Percentiles rank a stretch among this genome's conserved stretches.
Conservation (phyloP, 2,888 invertebrate species). For the Callyntrura sp. region DNA sequence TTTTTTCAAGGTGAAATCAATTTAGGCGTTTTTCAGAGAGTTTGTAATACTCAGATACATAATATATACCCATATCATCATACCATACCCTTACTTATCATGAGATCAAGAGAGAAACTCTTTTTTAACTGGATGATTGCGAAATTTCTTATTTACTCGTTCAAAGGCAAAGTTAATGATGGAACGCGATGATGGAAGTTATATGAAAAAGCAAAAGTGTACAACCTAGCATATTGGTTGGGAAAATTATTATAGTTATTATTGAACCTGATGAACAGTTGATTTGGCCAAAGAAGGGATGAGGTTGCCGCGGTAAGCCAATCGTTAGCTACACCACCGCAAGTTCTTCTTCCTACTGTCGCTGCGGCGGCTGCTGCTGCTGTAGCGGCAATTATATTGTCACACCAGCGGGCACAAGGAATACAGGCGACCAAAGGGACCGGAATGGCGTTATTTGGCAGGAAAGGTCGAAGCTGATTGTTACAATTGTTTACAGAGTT, state of each 20-base stretch:
- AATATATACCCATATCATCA: too few relatives aligned
- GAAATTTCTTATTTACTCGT: not conserved
- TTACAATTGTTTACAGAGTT: conserved; percentile 48
- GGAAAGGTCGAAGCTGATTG: conserved; percentile 62
- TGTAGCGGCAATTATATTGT: conserved; percentile 71
- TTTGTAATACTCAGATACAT: too few relatives aligned
- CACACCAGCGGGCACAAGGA: conserved; percentile 83
- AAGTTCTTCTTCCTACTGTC: conserved; percentile 44
- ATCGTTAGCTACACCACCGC: conserved; percentile 71
- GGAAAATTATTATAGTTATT: not conserved
- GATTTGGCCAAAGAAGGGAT: conserved; percentile 82
- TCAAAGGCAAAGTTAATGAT: not conserved
- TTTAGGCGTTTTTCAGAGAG: not conserved
- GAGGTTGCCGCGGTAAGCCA: conserved; percentile 77
- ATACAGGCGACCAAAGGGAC: conserved; percentile 81
- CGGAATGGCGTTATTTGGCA: conserved; percentile 73
- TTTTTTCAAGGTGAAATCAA: conserved; percentile 35
- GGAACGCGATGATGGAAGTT: not conserved
- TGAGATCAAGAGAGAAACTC: not conserved
- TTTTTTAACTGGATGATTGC: not conserved
- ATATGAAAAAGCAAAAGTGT: not conserved
- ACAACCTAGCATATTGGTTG: not conserved
- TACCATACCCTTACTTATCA: not conserved
- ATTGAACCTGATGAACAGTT: conserved; percentile 82
- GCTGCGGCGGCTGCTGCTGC: conserved; percentile 40